Percentiles rank a stretch among this genome's conserved stretches.
Evolutionary conservation across 2,888 invertebrate genomes (phyloP).

Genomic region (Hermodice carunculata): DNA sequence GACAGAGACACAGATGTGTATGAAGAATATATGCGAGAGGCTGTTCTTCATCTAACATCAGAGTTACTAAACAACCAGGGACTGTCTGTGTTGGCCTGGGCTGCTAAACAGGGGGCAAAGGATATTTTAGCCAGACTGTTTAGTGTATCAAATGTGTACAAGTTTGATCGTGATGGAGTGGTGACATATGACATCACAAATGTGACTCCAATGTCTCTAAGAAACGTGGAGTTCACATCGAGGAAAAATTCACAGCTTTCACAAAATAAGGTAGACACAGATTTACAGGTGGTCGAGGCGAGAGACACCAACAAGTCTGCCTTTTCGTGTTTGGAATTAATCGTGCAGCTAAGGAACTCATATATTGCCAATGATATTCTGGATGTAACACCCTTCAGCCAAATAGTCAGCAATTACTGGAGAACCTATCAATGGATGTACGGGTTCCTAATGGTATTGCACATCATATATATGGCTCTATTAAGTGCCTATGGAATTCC

Average conservation of each 20-base stretch:
- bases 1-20: constrained; percentile 46
- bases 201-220: too few species aligned
- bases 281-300: too few species aligned
- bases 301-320: too few species aligned
- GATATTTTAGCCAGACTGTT: too few species aligned
- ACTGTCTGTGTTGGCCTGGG: too few species aligned
- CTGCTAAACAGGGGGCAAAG: too few species aligned
- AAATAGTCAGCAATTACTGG: constrained; percentile 58
- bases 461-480: constrained; percentile 61
- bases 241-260: too few species aligned
- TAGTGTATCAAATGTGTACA: too few species aligned
- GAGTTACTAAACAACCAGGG: constrained; percentile 53
- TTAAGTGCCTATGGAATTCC: constrained; percentile 43
- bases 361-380: constrained; percentile 54
- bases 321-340: constrained; percentile 54
- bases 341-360: constrained; percentile 48
- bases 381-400: constrained; percentile 56
- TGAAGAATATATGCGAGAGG: constrained; percentile 41
- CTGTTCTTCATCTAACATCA: constrained; percentile 49
- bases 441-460: constrained; percentile 53
- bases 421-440: constrained; percentile 58
- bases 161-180: too few species aligned
- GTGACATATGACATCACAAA: too few species aligned
- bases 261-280: too few species aligned
- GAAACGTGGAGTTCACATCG: too few species aligned